These are phyloP conservation scores for Pheosia tremula DNA, from an alignment of 2,888 invertebrate species.

Conservation along the genomic window DNA sequence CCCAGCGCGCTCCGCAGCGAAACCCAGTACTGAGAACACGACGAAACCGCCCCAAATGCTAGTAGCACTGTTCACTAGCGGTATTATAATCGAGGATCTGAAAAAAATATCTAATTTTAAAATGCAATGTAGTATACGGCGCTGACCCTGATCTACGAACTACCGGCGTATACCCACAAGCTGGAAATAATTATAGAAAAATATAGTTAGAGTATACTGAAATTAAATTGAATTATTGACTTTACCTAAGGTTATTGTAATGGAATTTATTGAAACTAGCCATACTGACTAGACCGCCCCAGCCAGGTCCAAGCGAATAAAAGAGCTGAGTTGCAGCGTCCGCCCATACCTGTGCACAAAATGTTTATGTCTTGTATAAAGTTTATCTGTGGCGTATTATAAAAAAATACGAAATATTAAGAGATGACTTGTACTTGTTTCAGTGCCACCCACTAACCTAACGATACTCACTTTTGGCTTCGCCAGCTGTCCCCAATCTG, in stretches of 20 bases:
- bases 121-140: too few species aligned
- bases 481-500: slow-evolving; percentile 90
- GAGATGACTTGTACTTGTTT: too few species aligned
- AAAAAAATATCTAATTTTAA: slow-evolving; percentile 32
- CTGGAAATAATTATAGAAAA: too few species aligned
- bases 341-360: slow-evolving; percentile 90
- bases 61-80: slow-evolving; percentile 89
- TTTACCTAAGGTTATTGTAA: slow-evolving; percentile 87
- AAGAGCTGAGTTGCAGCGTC: slow-evolving; percentile 97
- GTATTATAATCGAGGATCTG: slow-evolving; percentile 89
- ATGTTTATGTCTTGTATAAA: background rate
- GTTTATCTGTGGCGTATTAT: too few species aligned
- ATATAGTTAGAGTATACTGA: background rate
- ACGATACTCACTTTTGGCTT: slow-evolving; percentile 87
- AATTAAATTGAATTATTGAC: background rate
- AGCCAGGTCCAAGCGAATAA: slow-evolving; percentile 94
- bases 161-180: too few species aligned
- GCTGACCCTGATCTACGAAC: too few species aligned
- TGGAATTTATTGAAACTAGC: slow-evolving; percentile 92
- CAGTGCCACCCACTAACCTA: too few species aligned
- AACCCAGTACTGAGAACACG: slow-evolving; percentile 91
- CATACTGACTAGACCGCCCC: slow-evolving; percentile 94
- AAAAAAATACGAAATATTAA: too few species aligned
- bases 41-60: slow-evolving; percentile 92
- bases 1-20: slow-evolving; percentile 88